Evolutionary conservation across 23 tunicate genomes (phyloP), one percentile per base, ranked within the genome.

Genomic region (Aplidium turbinatum): DNA sequence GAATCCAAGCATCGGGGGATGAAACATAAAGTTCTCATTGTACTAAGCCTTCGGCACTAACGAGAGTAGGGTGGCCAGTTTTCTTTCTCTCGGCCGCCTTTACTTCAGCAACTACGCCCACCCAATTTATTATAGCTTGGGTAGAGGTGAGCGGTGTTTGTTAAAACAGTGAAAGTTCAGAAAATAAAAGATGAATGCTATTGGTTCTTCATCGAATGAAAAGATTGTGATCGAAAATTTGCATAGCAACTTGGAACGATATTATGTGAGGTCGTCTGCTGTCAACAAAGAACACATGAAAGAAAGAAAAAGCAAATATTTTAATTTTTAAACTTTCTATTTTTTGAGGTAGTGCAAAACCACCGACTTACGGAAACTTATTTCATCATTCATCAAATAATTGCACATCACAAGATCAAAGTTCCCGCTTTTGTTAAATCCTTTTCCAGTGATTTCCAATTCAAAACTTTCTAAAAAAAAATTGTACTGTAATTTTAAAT

Each of bases 391-490:
- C 51, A 75, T 38, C 82, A 81, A 79, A 53, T 52, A 90, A 45
- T 68, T 83, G 74, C 97, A 90, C 74, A 3, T 64, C 7, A 82
- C 81, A 4, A 36, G 35, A 3, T 77, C 20, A 33, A 62, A 23
- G 33, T 63, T 57, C 3, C 97, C 97, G 18, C 64, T 72, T 77
- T 80, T 82, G 64, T 82, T 61, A 42, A 90, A 90, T 0, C 97
- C 97, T 77, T 70, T 60, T 9, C 97, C 97, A 13, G 51, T 7
- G 0, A 88, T 33, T 20, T 53, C 34, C 0, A 82, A 61, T 22
- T 72, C 80, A 72, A 90, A 90, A 18, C 57, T 76, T 54, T 46
- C 86, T 80, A 82, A 38, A 80, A 80, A 78, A 63, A 5, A 20
- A 54, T 11, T 6, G 23, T 16, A 16, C 23, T 11, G 61, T 13